phyloP scores from a whole-genome alignment of 2,113 vertebrate genomes.

The Hippocampus guttulatus region DNA sequence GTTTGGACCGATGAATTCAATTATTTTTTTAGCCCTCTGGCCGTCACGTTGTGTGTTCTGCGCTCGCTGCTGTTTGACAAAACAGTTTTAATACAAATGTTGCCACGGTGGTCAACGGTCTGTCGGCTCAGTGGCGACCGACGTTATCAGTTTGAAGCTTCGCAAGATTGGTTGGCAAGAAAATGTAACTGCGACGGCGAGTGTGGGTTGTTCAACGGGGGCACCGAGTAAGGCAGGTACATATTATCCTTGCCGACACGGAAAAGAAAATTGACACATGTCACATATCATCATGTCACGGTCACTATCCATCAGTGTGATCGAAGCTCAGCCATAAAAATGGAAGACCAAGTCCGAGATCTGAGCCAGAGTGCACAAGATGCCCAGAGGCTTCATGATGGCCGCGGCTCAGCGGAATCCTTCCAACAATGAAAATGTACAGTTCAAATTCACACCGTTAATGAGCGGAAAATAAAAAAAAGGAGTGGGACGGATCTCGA shows the following conservation, averaged over 20 bases:
- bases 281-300: constrained; percentile 44
- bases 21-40: too few species aligned
- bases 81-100: too few species aligned
- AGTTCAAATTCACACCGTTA: constrained; percentile 28
- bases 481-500: constrained; percentile 34
- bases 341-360: constrained; percentile 36
- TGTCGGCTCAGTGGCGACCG: too few species aligned
- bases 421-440: constrained; percentile 19
- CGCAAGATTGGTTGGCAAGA: too few species aligned
- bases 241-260: constrained; percentile 21
- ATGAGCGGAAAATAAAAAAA: constrained; percentile 29
- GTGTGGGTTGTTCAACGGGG: too few species aligned
- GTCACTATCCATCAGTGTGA: constrained; percentile 40
- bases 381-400: constrained; percentile 17
- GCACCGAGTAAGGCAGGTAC: not conserved
- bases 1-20: too few species aligned
- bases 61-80: too few species aligned
- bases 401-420: constrained; percentile 9
- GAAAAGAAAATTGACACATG: constrained; percentile 25
- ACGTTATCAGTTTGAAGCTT: too few species aligned
- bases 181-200: too few species aligned
- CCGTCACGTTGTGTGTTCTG: too few species aligned
- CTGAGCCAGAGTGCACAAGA: constrained; percentile 46
- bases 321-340: constrained; percentile 32
- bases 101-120: too few species aligned